phyloP scores from a whole-genome alignment of 2,113 vertebrate species.

The Calyptommatus sinebrachiatus region DNA sequence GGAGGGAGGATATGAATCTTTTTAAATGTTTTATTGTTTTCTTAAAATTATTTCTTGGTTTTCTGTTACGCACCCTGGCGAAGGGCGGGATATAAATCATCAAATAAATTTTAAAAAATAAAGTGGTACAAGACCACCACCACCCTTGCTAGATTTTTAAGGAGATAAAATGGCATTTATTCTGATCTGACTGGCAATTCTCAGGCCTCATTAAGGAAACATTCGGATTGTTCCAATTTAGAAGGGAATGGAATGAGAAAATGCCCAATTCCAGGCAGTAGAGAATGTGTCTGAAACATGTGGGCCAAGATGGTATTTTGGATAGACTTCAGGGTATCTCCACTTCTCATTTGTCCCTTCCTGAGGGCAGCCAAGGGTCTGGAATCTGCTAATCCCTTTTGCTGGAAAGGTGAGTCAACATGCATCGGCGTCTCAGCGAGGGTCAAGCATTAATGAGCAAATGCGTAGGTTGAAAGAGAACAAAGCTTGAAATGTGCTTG shows the following conservation, averaged over 20 bases:
- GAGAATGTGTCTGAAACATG: background rate
- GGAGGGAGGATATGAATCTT: too few relatives aligned
- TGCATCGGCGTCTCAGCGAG: background rate
- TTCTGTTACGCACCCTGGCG: too few relatives aligned
- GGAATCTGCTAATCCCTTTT: constrained; percentile 24
- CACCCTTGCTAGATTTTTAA: too few relatives aligned
- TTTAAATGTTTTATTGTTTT: too few relatives aligned
- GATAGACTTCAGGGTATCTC: background rate
- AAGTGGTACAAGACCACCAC: too few relatives aligned
- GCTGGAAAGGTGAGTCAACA: background rate
- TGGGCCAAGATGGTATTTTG: background rate
- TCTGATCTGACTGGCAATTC: background rate
- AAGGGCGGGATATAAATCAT: too few relatives aligned
- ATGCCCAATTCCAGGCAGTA: background rate
- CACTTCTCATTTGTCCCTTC: background rate
- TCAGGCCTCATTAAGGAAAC: background rate
- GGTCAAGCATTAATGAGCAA: background rate
- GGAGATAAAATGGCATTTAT: background rate
- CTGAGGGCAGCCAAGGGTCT: background rate
- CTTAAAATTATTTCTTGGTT: too few relatives aligned
- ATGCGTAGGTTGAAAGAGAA: background rate
- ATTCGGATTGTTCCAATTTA: background rate
- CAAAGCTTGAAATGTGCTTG: too few relatives aligned
- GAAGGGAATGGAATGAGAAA: background rate
- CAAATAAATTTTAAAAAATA: too few relatives aligned